Evolutionary conservation across 2,113 vertebrate genomes (phyloP), one percentile per base, ranked within the genome.

Genomic region (Charadrius vociferus): DNA sequence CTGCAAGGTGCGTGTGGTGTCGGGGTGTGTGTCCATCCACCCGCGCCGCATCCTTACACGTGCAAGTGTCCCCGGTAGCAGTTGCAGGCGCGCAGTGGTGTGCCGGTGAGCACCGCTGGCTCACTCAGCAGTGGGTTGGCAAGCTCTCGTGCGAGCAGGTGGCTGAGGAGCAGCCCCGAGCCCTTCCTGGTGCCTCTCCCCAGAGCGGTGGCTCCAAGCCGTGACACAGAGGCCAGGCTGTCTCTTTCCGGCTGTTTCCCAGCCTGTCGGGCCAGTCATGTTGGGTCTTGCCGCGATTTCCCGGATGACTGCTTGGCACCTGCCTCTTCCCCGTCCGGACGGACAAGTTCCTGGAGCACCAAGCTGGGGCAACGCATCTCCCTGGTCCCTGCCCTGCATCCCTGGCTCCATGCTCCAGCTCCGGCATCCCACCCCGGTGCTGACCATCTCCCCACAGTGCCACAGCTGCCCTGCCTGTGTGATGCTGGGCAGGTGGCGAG

Each of bases 231-330:
- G 83, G 80, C 81, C 27, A 2, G 74, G 81, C n/a, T 87, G 94
- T 88, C 91, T 96, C 91, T 96, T 96, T 96, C 96, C 73, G 73
- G 68, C 94, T 89, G 59, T 93, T 96, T 94, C 90, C 82, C 75
- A 97, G 97, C 96, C 88, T 97, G 97, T 95, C 47, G 59, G 82
- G 94, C 94, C 82, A 94, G 96, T 96, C 92, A 0, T 96, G 97
- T 93, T 1, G 8, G 68, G 43, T 96, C 96, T 97, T 96, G 96
- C 94, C 7, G 1, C 5, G 47, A 93, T 97, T 97, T 97, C 95
- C 97, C 94, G 88, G 94, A 96, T 92, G 91, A 86, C 68, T 97
- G 94, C 94, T 96, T 95, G 93, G 94, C 95, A 94, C 79, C 67
- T 97, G 91, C 85, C 72, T 93, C 95, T 96, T 96, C 92, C 86